These are phyloP conservation scores for Caenorhabditis inopinata DNA, from an alignment of 1,140 invertebrate species.

Conservation along the genomic window DNA sequence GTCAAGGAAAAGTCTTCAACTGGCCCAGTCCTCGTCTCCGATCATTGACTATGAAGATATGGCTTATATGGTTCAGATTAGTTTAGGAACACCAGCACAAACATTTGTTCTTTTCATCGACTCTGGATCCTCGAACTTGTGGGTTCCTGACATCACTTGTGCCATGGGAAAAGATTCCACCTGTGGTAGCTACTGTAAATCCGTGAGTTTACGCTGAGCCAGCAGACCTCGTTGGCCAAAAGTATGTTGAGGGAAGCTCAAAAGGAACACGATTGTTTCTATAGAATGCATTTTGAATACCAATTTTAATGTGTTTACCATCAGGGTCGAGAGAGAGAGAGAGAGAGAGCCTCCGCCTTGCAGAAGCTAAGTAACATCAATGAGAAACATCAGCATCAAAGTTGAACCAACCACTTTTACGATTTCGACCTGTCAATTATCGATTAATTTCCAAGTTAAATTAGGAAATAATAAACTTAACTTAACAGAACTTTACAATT, in stretches of 20 bases:
- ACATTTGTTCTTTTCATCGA: constrained; percentile 39
- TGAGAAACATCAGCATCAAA: too few species aligned
- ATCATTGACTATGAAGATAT: constrained; percentile 44
- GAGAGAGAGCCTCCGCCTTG: too few species aligned
- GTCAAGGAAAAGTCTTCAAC: neutral
- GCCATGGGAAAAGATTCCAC: neutral
- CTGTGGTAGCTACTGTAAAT: constrained; percentile 37
- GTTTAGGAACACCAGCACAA: constrained; percentile 36
- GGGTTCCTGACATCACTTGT: constrained; percentile 30
- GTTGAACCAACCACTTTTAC: too few species aligned
- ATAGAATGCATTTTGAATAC: neutral
- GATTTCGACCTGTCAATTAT: too few species aligned
- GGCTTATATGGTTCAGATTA: constrained; percentile 44
- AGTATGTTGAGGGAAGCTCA: neutral
- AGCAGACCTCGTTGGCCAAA: neutral
- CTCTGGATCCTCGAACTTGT: constrained; percentile 31
- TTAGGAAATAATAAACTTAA: too few species aligned
- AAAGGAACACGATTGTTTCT: too few species aligned
- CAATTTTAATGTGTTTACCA: too few species aligned
- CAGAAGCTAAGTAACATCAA: too few species aligned
- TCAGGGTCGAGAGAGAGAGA: too few species aligned
- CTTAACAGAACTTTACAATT: too few species aligned
- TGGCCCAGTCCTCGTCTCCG: neutral
- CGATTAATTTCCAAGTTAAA: too few species aligned
- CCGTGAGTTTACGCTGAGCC: neutral